These are phyloP conservation scores for Smittia sp. DNA, from an alignment of 2,888 invertebrate genomes.

Conservation along the genomic window DNA sequence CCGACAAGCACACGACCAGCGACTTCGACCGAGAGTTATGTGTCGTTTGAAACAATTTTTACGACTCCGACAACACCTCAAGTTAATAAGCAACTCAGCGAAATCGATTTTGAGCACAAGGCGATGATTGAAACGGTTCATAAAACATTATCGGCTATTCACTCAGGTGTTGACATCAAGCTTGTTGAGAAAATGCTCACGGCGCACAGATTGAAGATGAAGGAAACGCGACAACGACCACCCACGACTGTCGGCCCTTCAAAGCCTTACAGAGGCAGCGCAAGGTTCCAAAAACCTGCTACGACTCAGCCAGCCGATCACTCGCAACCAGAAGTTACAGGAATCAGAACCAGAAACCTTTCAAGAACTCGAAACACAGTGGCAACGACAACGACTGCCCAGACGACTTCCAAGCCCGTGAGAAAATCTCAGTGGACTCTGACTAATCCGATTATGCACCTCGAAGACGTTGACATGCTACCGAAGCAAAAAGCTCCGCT, in stretches of 20 bases:
- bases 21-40: too few species aligned
- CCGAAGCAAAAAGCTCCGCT: not conserved
- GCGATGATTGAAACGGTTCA: slow-evolving; percentile 28
- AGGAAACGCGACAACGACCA: not conserved
- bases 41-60: not conserved
- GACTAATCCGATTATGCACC: not conserved
- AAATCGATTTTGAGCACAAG: slow-evolving; percentile 23
- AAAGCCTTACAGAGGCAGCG: not conserved
- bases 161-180: slow-evolving; percentile 3
- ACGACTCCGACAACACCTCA: not conserved
- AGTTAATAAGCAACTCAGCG: not conserved
- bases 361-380: not conserved
- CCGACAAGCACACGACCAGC: not conserved
- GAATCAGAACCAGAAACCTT: not conserved
- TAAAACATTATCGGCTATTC: slow-evolving; percentile 12
- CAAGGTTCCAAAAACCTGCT: not conserved
- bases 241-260: not conserved
- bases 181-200: not conserved
- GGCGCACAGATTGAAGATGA: not conserved
- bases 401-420: not conserved
- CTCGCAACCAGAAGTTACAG: not conserved
- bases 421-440: not conserved
- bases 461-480: not conserved
- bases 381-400: not conserved
- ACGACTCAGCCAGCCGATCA: not conserved